phyloP scores from a whole-genome alignment of 2,797 vertebrate species.

The Sebastes vulpes region DNA sequence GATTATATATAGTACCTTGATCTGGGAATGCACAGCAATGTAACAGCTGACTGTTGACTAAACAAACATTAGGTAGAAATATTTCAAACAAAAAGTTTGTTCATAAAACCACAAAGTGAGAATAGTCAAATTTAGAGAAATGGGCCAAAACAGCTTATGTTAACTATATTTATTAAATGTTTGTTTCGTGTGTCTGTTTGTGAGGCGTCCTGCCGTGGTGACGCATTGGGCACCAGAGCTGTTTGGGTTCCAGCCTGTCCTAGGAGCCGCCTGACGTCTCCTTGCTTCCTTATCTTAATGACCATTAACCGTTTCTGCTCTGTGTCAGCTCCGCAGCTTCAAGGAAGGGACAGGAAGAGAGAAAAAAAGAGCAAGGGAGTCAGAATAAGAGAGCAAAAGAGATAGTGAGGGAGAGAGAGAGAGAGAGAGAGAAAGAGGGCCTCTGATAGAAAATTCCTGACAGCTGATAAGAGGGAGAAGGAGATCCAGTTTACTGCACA shows the following conservation, averaged over 20 bases:
- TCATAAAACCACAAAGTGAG: not conserved
- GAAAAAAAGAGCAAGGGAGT: conserved; percentile 49
- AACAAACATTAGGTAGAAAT: not conserved
- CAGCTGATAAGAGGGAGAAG: conserved; percentile 87
- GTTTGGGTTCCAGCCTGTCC: conserved; percentile 79
- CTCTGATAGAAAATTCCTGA: conserved; percentile 87
- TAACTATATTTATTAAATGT: not conserved
- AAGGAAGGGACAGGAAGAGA: conserved; percentile 75
- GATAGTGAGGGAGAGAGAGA: conserved; percentile 53
- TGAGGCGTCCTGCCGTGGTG: conserved; percentile 36
- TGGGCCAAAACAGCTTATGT: not conserved
- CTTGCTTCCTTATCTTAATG: conserved; percentile 82
- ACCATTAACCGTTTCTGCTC: conserved; percentile 84
- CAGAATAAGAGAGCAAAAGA: conserved; percentile 47
- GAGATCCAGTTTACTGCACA: conserved; percentile 90
- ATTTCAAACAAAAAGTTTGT: not conserved
- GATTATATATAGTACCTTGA: not conserved
- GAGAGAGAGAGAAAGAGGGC: conserved; percentile 63
- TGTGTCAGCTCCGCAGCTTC: conserved; percentile 74
- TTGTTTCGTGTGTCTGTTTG: not conserved
- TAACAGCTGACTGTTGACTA: not conserved
- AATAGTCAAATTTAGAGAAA: not conserved
- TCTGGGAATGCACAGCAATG: not conserved
- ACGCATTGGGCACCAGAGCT: conserved; percentile 60
- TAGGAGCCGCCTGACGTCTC: conserved; percentile 75